Evolutionary conservation across 64 coral and sea anemone species (phyloP).

Genomic region (Pachyseris speciosa): DNA sequence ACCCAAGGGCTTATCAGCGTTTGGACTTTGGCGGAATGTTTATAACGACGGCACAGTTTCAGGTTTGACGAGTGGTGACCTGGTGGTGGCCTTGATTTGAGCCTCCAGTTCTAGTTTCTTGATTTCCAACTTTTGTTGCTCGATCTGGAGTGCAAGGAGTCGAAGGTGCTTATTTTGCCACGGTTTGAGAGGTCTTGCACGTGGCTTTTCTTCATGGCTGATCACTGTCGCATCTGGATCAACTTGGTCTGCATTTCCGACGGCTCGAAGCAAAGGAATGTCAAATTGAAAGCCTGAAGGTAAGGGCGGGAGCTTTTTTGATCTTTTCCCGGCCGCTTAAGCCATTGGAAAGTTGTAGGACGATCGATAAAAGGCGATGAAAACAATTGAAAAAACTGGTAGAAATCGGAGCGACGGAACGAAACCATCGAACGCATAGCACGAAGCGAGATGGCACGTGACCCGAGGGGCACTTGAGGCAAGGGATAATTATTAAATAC

Average conservation of each 20-base stretch:
- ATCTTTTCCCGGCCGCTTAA: neutral
- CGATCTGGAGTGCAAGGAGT: neutral
- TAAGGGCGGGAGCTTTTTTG: neutral
- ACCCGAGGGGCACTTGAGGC: no score
- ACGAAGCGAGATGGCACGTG: no score
- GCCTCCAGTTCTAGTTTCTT: neutral
- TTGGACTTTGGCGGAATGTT: neutral
- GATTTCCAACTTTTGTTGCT: neutral
- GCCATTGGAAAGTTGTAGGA: neutral
- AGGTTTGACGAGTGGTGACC: neutral
- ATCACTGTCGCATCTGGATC: neutral
- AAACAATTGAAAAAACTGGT: no score
- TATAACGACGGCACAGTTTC: neutral
- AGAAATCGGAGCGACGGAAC: no score
- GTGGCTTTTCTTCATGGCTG: neutral
- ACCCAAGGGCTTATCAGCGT: conserved; percentile 1
- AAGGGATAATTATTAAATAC: no score
- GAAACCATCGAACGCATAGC: no score
- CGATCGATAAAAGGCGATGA: no score
- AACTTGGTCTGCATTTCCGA: neutral
- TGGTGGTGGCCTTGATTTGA: neutral
- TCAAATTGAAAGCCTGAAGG: neutral
- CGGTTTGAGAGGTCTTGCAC: neutral
- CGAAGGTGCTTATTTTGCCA: neutral
- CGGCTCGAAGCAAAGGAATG: neutral